These are phyloP conservation scores for Erinaceus europaeus DNA, from an alignment of 2,113 vertebrate genomes.

Conservation along the genomic window DNA sequence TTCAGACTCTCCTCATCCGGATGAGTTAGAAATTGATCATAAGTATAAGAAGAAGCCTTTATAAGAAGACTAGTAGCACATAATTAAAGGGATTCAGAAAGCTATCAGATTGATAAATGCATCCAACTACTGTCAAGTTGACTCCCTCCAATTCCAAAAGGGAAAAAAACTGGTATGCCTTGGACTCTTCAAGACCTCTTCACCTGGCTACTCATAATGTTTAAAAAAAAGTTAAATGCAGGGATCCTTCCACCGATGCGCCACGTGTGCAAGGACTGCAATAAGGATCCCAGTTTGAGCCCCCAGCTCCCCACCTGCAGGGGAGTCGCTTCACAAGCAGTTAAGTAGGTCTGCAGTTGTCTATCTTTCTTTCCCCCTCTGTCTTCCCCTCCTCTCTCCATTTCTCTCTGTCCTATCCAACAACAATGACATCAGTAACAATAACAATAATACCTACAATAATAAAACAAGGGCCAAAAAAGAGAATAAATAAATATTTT, in stretches of 20 bases:
- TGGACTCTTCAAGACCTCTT: neutral
- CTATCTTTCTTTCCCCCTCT: neutral
- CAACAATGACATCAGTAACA: no score
- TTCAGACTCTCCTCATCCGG: neutral
- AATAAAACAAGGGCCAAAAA: neutral
- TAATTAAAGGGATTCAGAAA: neutral
- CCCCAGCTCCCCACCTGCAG: no score
- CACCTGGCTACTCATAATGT: neutral
- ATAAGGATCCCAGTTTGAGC: no score
- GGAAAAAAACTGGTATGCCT: neutral
- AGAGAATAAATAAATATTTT: neutral
- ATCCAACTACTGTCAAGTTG: neutral
- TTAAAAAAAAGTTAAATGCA: neutral
- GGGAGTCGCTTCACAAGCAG: no score
- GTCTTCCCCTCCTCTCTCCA: no score
- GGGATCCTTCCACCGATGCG: no score
- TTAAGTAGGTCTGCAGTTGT: neutral
- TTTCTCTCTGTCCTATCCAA: no score
- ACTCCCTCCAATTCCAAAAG: neutral
- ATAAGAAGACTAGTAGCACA: neutral
- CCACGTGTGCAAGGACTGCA: no score
- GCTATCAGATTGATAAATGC: neutral
- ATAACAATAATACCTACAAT: neutral
- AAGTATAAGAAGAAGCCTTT: neutral
- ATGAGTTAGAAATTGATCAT: neutral